These are phyloP conservation scores for Clarias platycephalus DNA, from an alignment of 2,797 vertebrate species.

Conservation along the genomic window DNA sequence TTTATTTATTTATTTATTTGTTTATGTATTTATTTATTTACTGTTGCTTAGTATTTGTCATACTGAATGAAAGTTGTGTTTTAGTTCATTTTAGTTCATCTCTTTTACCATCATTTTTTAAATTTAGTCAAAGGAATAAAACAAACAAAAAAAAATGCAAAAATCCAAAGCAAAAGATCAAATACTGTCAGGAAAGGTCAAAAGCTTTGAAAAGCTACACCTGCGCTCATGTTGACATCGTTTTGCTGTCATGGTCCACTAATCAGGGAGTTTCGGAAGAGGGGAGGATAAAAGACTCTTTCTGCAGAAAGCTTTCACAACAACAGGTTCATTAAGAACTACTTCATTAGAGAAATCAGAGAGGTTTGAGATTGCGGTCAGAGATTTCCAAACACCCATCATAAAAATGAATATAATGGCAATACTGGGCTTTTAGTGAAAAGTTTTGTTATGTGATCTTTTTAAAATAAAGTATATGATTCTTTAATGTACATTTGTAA, in stretches of 20 bases:
- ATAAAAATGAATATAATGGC: no score
- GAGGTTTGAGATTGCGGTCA: not conserved
- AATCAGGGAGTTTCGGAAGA: not conserved
- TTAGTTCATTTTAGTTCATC: not conserved
- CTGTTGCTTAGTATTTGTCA: not conserved
- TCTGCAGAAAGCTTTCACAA: not conserved
- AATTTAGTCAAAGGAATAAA: not conserved
- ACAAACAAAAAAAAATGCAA: not conserved
- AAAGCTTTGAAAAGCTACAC: not conserved
- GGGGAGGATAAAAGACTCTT: not conserved
- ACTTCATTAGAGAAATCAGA: conserved; percentile 12
- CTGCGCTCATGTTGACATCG: conserved; percentile 1
- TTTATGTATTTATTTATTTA: no score
- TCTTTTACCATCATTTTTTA: not conserved
- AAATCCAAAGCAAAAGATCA: not conserved
- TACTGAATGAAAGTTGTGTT: not conserved
- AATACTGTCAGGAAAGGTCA: conserved; percentile 5
- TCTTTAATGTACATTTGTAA: no score
- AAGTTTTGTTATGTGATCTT: no score
- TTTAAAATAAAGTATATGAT: no score
- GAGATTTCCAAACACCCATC: no score
- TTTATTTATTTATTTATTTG: no score
- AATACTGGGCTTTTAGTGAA: no score
- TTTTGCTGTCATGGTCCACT: conserved; percentile 20
- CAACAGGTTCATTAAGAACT: conserved; percentile 23